Conservation (phyloP, 2,113 vertebrate species). For the Alces alces region DNA sequence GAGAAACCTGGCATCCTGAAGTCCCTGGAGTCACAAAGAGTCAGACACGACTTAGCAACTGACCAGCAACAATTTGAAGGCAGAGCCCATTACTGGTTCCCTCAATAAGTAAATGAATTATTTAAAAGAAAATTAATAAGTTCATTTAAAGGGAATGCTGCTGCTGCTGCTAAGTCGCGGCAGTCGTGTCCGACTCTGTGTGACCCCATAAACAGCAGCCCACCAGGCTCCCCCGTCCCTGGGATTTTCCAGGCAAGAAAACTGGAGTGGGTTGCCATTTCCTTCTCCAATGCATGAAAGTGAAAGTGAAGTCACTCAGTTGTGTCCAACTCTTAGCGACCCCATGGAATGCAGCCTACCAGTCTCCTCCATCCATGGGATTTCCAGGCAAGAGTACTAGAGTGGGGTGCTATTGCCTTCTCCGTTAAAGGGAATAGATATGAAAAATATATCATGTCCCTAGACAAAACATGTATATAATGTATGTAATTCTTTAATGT, state of each 20-base stretch:
- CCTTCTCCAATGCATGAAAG: no score
- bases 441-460: background rate
- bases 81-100: background rate
- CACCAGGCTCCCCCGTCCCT: no score
- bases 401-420: no score
- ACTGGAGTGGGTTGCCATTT: no score
- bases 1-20: background rate
- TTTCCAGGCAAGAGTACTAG: no score
- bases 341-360: no score
- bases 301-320: no score
- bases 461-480: background rate
- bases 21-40: background rate
- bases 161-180: no score
- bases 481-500: background rate
- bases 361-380: no score
- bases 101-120: background rate
- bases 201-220: no score
- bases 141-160: background rate
- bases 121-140: background rate
- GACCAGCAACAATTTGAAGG: background rate
- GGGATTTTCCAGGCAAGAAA: no score
- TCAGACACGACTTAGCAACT: background rate
- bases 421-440: background rate
- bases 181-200: no score
- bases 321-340: rapidly evolving